phyloP scores from a whole-genome alignment of 2,797 vertebrate species.

The Pitangus sulphuratus region DNA sequence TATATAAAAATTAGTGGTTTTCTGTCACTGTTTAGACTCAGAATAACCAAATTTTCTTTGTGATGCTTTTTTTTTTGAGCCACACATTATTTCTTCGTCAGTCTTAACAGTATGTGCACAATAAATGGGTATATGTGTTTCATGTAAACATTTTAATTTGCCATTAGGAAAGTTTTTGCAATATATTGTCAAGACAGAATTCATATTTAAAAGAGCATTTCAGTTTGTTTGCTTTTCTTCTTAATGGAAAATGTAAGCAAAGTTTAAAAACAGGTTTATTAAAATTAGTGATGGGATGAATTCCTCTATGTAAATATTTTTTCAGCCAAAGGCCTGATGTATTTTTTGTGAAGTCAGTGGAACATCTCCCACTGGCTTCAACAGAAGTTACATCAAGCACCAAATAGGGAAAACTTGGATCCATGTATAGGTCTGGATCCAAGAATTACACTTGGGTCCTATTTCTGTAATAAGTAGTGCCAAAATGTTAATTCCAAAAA shows the following conservation, averaged over 20 bases:
- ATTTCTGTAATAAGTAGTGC: not conserved
- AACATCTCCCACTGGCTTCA: constrained; percentile 5
- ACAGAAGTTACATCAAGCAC: not conserved
- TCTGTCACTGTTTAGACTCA: not conserved
- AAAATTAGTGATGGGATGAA: not conserved
- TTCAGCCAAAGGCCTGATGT: not conserved
- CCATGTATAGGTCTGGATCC: not conserved
- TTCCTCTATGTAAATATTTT: constrained; percentile 6
- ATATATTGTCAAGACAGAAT: not conserved
- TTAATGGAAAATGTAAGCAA: not conserved
- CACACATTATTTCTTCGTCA: not conserved
- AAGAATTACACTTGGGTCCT: not conserved
- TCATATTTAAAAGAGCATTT: not conserved
- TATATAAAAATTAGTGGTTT: not conserved
- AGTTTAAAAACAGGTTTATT: constrained; percentile 22
- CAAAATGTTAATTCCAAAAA: constrained; percentile 10
- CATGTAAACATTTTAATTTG: not conserved
- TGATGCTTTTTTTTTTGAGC: not conserved
- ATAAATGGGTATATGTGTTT: not conserved
- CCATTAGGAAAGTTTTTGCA: not conserved
- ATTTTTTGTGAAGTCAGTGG: not conserved
- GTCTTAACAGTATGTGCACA: not conserved
- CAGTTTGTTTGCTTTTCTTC: not conserved
- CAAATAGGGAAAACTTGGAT: not conserved
- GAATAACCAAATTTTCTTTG: not conserved